These are phyloP conservation scores for Lasiommata megera DNA, from an alignment of 2,888 invertebrate species.

Conservation along the genomic window DNA sequence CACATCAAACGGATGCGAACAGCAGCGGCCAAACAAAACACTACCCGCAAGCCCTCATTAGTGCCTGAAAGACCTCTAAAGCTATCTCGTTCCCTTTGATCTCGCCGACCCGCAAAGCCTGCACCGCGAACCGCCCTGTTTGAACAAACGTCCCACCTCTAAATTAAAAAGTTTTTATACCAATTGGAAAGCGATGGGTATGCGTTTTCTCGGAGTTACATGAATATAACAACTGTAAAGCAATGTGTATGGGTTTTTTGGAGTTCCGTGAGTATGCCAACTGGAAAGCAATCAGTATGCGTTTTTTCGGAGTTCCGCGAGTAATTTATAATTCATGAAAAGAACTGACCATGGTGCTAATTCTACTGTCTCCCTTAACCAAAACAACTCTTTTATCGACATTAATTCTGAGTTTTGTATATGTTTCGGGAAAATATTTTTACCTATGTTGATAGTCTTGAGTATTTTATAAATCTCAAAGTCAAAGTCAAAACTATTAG, in stretches of 20 bases:
- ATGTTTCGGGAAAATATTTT: too few relatives aligned
- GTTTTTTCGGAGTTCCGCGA: too few relatives aligned
- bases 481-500: too few relatives aligned
- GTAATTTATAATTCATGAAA: too few relatives aligned
- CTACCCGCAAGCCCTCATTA: constrained; percentile 44
- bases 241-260: background rate
- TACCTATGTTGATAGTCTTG: too few relatives aligned
- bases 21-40: constrained; percentile 33
- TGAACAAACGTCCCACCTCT: constrained; percentile 15
- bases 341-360: too few relatives aligned
- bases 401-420: too few relatives aligned
- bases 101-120: constrained; percentile 35
- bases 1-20: constrained; percentile 36
- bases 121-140: constrained; percentile 14
- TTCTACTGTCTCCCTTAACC: too few relatives aligned
- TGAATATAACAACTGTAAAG: too few relatives aligned
- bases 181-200: constrained; percentile 15
- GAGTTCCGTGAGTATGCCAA: background rate
- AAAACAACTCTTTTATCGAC: too few relatives aligned
- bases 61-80: constrained; percentile 40
- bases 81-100: constrained; percentile 41
- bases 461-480: too few relatives aligned
- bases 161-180: constrained; percentile 30
- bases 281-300: too few relatives aligned
- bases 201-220: background rate